These are phyloP conservation scores for Meda fulgida DNA, from an alignment of 2,797 vertebrate genomes.

Conservation along the genomic window DNA sequence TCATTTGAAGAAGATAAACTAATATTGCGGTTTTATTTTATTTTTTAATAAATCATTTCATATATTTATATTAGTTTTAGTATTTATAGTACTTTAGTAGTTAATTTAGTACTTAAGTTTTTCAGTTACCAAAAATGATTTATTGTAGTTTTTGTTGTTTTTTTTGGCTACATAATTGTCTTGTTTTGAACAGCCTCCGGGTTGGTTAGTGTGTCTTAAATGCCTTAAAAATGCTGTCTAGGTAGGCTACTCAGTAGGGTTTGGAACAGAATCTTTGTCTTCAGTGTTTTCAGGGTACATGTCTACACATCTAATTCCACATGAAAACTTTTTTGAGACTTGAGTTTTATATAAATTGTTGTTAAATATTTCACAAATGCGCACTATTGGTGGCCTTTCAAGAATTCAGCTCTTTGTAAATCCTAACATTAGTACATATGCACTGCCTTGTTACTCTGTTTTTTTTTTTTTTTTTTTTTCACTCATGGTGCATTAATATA, in stretches of 20 bases:
- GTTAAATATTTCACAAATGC: conserved; percentile 70
- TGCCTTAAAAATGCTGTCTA: background rate
- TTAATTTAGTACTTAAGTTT: background rate
- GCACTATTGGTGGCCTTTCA: conserved; percentile 68
- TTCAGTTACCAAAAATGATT: background rate
- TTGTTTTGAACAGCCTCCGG: background rate
- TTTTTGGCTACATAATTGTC: background rate
- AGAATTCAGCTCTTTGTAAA: conserved; percentile 59
- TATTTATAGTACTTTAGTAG: background rate
- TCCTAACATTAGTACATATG: conserved; percentile 71
- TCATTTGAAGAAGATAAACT: background rate
- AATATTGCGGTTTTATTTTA: too few relatives aligned
- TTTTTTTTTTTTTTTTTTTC: conserved; percentile 51
- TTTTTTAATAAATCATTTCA: too few relatives aligned
- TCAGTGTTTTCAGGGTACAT: background rate
- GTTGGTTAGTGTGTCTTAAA: conserved; percentile 59
- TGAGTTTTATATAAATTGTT: conserved; percentile 69
- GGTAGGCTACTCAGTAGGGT: background rate
- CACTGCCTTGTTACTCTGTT: conserved; percentile 79
- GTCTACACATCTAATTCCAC: conserved; percentile 3
- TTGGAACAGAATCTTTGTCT: conserved; percentile 21
- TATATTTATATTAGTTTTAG: background rate
- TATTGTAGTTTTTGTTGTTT: background rate
- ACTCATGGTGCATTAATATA: conserved; percentile 68
- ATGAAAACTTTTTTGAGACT: conserved; percentile 42